Base-by-base conservation (phyloP, 2,888 invertebrate species). In the Nomada goodeniana region DNA sequence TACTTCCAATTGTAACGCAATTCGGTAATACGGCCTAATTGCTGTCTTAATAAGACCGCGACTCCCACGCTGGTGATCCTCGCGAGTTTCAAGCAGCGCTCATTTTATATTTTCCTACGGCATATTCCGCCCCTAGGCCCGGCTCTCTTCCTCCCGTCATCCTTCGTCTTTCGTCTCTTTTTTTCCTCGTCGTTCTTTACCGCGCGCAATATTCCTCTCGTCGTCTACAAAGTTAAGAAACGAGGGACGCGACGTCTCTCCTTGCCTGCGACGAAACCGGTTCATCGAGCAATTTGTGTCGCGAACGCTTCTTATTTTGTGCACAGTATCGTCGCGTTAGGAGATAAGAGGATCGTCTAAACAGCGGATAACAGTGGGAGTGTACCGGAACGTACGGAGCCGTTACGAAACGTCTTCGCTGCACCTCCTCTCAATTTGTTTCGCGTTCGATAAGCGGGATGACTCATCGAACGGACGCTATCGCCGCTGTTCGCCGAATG, bases 21-120 rank as follows among this genome's bases (percentile, higher is more conserved):
- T 88, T 88, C 84, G 82, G 84, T 82, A 79, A 87, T 88, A 77
- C 82, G 67, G 82, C 79, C 86, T 87, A 87, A 87, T 87, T 84
- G 88, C 81, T 70, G 77, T 81, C 69, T 84, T 83, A 86, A 88
- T 81, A 84, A 87, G 84, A 82, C 80, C 82, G 76, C 55, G 57
- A 42, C 72, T 55, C 55, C 52, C 55, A 60, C 57, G 57, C 36
- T 50, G 60, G 55, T 42, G 44, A 20, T 26, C 13, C 50, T 5
- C 7, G n/a, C 68, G n/a, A 63, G 42, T 42, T 18, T 47, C 47
- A 0, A 13, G 47, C 47, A 0, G 18, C 47, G 15, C 47, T 13
- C 15, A 47, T 23, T 23, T 15, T 60, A 2, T 2, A 42, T 63
- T 42, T 63, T 47, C 20, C 23, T 13, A 11, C 0, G 2, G 20